Percentiles rank a stretch among this genome's conserved stretches.
phyloP scores from a whole-genome alignment of 2,113 vertebrate species.

The Phrynosoma platyrhinos region DNA sequence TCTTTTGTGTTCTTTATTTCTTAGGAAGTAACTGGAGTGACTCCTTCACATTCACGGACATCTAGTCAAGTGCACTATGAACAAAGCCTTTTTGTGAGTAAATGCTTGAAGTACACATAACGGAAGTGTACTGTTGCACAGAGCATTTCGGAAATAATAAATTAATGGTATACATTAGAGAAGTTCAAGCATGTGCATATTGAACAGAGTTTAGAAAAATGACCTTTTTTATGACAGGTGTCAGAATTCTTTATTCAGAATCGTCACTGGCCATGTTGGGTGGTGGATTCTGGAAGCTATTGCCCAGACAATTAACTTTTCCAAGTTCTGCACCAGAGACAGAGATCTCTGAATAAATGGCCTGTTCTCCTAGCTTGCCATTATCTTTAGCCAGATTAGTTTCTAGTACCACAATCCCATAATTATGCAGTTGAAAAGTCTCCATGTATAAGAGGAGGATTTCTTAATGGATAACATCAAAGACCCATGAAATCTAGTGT shows the following conservation, averaged over 20 bases:
- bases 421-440: not conserved
- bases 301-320: not conserved
- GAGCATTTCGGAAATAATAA: too few relatives aligned
- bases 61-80: not conserved
- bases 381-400: not conserved
- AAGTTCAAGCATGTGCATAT: not conserved
- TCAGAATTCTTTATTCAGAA: not conserved
- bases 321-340: too few relatives aligned
- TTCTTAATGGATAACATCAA: not conserved
- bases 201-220: too few relatives aligned
- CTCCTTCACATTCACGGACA: not conserved
- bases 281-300: not conserved
- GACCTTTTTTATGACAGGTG: not conserved
- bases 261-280: not conserved
- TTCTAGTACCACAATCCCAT: not conserved
- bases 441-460: not conserved
- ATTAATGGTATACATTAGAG: too few relatives aligned
- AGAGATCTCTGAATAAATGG: not conserved
- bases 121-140: not conserved
- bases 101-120: not conserved
- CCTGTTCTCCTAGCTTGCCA: not conserved
- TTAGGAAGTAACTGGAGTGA: not conserved
- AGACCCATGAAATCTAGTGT: not conserved
- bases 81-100: not conserved
- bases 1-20: not conserved